phyloP scores from a whole-genome alignment of 2,113 vertebrate species.

The Crotophaga sulcirostris region DNA sequence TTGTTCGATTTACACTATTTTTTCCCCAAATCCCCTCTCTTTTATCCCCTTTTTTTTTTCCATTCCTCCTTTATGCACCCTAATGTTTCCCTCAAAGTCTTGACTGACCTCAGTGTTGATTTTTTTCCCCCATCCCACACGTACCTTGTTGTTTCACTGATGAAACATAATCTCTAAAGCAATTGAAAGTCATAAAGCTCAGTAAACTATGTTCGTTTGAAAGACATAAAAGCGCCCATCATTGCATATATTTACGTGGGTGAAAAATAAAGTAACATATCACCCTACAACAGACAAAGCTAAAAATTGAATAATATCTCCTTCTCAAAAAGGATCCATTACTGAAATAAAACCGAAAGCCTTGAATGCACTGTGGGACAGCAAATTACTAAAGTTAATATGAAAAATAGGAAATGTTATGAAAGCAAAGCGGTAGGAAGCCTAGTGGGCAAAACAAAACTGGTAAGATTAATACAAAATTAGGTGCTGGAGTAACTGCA shows the following conservation, averaged over 20 bases:
- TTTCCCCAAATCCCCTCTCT: background rate
- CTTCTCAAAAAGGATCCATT: background rate
- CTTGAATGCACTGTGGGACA: background rate
- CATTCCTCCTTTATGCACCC: background rate
- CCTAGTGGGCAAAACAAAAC: background rate
- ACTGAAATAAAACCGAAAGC: background rate
- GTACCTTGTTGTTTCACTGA: background rate
- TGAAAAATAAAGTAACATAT: background rate
- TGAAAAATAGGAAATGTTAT: slow-evolving; percentile 9
- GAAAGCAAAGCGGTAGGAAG: background rate
- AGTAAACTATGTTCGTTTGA: background rate
- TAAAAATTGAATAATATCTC: background rate
- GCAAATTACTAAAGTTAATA: background rate
- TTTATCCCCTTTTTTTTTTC: background rate
- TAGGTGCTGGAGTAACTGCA: background rate
- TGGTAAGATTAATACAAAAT: slow-evolving; percentile 3
- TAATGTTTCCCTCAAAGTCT: background rate
- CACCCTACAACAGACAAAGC: background rate
- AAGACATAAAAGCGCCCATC: background rate
- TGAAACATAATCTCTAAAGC: background rate
- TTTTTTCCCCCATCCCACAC: too few relatives aligned
- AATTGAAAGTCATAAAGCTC: background rate
- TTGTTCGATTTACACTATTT: background rate
- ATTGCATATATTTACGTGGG: background rate
- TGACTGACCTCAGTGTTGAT: background rate